A percentile compares a stretch with the other conserved stretches of the same genome.
Evolutionary conservation across 1,140 invertebrate genomes (phyloP).

Genomic region (Cotesia chilonis): DNA sequence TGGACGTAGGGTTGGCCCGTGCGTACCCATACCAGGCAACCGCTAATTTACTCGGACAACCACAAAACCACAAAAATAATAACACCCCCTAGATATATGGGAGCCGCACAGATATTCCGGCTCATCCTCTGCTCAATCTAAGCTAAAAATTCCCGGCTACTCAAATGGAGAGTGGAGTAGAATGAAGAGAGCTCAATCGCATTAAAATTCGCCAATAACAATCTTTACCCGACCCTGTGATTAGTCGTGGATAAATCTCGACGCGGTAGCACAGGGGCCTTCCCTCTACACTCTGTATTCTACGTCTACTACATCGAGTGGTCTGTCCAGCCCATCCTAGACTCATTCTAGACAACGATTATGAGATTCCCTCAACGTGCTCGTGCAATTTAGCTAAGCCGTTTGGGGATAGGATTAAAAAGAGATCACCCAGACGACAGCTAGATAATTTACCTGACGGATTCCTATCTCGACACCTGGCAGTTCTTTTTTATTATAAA

Average conservation of each 20-base stretch:
- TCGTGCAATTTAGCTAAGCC: constrained; percentile 17
- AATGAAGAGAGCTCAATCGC: constrained; percentile 29
- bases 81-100: constrained; percentile 45
- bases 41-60: constrained; percentile 59
- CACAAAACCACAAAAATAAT: constrained; percentile 58
- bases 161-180: background rate
- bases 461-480: constrained; percentile 25
- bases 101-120: no score
- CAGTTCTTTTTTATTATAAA: background rate
- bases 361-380: background rate
- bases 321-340: constrained; percentile 28
- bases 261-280: constrained; percentile 47
- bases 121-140: background rate
- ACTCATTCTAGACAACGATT: constrained; percentile 19
- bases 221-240: constrained; percentile 54
- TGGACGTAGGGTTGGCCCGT: constrained; percentile 50
- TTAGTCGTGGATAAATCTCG: constrained; percentile 58
- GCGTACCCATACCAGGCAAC: constrained; percentile 39
- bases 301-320: no score
- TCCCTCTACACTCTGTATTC: background rate
- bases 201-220: constrained; percentile 59
- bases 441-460: constrained; percentile 20
- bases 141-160: constrained; percentile 29
- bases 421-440: constrained; percentile 18
- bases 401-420: background rate